Evolutionary conservation across 1,140 invertebrate genomes (phyloP), one percentile per base, ranked within the genome.

Genomic region (Drosophila ananassae): DNA sequence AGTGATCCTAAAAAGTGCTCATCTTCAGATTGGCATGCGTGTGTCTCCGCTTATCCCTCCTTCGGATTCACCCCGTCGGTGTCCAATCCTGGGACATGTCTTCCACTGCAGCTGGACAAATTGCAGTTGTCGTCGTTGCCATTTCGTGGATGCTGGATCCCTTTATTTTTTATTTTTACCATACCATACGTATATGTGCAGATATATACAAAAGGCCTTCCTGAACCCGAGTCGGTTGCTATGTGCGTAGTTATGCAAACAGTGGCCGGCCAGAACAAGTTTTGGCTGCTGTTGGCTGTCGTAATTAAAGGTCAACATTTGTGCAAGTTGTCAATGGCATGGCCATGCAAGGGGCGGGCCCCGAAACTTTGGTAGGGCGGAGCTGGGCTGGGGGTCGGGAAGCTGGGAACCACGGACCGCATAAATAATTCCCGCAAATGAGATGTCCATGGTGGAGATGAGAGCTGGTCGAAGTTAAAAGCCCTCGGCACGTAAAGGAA

Each of bases 271-370:
- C 60, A 69, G 58, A 87, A 84, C 81, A 87, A 81, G 81, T 84
- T 82, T 74, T 77, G 64, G 80, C 51, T 83, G 79, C 71, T 75
- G 77, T 85, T 64, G 64, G 72, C 79, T 85, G 81, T 84, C 81
- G 82, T 85, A 85, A 85, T 85, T 85, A 85, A 85, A 87, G 81
- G 81, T 85, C 81, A 85, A 85, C 81, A 85, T 84, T 84, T 84
- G 82, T 81, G 82, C 81, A 84, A 85, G 77, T 84, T 84, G 82
- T 84, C 81, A 81, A 87, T 85, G 82, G 61, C 61, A 60, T 56
- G 55, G 53, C 73, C 71, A 67, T 52, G 71, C 59, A 39, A 50
- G 71, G 54, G 72, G 51, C 47, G 72, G 39, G 34, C 30, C 17
- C 59, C 48, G 13, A 50, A 58, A 41, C 22, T 30, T 5, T 37